A percentile compares a stretch with the other conserved stretches of the same genome.
phyloP scores from a whole-genome alignment of 2,888 invertebrate species.

The Cataglyphis livida region DNA sequence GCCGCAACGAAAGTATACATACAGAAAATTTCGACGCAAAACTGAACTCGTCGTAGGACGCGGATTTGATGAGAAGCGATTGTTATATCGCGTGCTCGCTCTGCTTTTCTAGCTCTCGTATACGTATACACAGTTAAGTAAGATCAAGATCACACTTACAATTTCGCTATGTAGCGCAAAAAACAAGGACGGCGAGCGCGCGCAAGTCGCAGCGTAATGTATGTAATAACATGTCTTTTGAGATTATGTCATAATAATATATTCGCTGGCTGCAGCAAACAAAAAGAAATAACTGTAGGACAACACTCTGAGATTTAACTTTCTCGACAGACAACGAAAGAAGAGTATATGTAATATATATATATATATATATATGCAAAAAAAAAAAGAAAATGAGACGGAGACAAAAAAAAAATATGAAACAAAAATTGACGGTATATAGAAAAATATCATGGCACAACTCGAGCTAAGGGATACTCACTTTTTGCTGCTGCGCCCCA shows the following conservation, averaged over 20 bases:
- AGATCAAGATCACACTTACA: slow-evolving; percentile 60
- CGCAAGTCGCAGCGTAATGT: slow-evolving; percentile 56
- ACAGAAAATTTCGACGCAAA: slow-evolving; percentile 63
- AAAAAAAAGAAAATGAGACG: slow-evolving; percentile 18
- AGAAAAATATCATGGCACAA: slow-evolving; percentile 79
- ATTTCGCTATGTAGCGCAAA: slow-evolving; percentile 65
- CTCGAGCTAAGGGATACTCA: slow-evolving; percentile 84
- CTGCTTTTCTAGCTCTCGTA: slow-evolving; percentile 44
- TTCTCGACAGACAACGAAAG: slow-evolving; percentile 60
- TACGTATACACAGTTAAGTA: slow-evolving; percentile 44
- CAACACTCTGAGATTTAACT: slow-evolving; percentile 61
- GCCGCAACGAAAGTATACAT: slow-evolving; percentile 55
- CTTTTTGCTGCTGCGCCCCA: slow-evolving; percentile 84
- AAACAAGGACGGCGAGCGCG: slow-evolving; percentile 71
- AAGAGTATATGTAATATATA: slow-evolving; percentile 32
- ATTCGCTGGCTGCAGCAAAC: slow-evolving; percentile 62
- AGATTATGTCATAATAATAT: slow-evolving; percentile 38
- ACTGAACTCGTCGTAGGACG: slow-evolving; percentile 46
- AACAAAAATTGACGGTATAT: slow-evolving; percentile 71
- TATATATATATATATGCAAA: slow-evolving; percentile 27
- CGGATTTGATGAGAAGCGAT: slow-evolving; percentile 50
- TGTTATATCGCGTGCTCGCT: slow-evolving; percentile 53
- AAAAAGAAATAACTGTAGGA: slow-evolving; percentile 41
- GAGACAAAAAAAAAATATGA: slow-evolving; percentile 25
- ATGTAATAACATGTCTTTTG: slow-evolving; percentile 46